Base-by-base conservation (phyloP, 2,888 invertebrate species). In the Cerastoderma edule region DNA sequence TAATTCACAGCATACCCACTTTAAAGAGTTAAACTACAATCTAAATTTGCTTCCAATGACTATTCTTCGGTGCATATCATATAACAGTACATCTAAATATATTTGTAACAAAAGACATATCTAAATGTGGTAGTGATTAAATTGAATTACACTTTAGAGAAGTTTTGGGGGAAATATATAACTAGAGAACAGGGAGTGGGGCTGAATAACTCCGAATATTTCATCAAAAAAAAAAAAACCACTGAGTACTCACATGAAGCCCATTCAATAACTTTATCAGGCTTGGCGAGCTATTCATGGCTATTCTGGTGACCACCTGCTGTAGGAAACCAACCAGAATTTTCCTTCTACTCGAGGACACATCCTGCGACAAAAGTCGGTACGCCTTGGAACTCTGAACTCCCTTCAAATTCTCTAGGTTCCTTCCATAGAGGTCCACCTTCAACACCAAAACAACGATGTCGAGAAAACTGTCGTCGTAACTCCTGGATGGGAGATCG, bases 231-330 rank as follows among this genome's bases (percentile, higher is more conserved):
- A n/a, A n/a, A n/a, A n/a, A n/a, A n/a, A n/a, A n/a, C n/a, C n/a
- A n/a, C n/a, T n/a, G n/a, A n/a, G n/a, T n/a, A 60, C 44, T 66
- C n/a, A 71, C 75, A 67, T 75, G 75, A 16, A 83, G 50, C 24
- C 19, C 13, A 22, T 60, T 32, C 22, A 60, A 24, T 5, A 60
- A 44, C 24, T 60, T 60, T 13, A 60, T 39, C 39, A 60, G 24
- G 8, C 24, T 24, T n/a, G 60, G 24, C n/a, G 19, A 30, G n/a
- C 22, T 16, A 24, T 13, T 19, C 3, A 2, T 35, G 19, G 39
- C 39, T 60, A 27, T n/a, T 6, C 27, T 33, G 24, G 35, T 60
- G 35, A 13, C 60, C 13, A 60, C 24, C 4, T 60, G 39, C 24
- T 60, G 60, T 22, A 39, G 4, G 24, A 24, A 39, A 2, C 33